phyloP scores from a whole-genome alignment of 2,797 vertebrate genomes.

The Poecilia velifera region DNA sequence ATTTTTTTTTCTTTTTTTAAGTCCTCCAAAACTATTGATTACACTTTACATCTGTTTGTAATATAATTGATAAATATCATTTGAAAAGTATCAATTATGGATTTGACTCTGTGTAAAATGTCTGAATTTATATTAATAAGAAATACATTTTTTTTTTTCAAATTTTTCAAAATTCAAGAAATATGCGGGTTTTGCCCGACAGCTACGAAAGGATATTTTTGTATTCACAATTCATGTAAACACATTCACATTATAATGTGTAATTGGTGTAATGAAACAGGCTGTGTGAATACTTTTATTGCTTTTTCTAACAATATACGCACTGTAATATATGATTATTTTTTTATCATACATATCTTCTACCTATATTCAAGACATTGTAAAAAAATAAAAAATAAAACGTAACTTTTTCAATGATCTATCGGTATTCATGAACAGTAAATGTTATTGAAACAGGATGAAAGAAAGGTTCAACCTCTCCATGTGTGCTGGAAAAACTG shows the following conservation, averaged over 20 bases:
- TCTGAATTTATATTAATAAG: background rate
- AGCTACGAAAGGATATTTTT: background rate
- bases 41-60: background rate
- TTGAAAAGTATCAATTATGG: background rate
- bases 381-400: background rate
- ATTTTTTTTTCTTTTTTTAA: no score
- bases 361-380: background rate
- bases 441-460: conserved; percentile 69
- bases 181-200: background rate
- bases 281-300: background rate
- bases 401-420: background rate
- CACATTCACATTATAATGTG: background rate
- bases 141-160: background rate
- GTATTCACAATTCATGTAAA: background rate
- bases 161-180: background rate
- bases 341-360: background rate
- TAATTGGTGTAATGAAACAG: background rate
- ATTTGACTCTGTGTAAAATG: background rate
- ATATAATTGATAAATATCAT: background rate
- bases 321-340: background rate
- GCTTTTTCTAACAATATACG: background rate
- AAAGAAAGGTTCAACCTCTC: conserved; percentile 58
- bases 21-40: background rate
- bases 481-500: conserved; percentile 63
- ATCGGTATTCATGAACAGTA: conserved; percentile 68